These are phyloP conservation scores for Prochilodus magdalenae DNA, from an alignment of 2,113 vertebrate species.

Conservation along the genomic window DNA sequence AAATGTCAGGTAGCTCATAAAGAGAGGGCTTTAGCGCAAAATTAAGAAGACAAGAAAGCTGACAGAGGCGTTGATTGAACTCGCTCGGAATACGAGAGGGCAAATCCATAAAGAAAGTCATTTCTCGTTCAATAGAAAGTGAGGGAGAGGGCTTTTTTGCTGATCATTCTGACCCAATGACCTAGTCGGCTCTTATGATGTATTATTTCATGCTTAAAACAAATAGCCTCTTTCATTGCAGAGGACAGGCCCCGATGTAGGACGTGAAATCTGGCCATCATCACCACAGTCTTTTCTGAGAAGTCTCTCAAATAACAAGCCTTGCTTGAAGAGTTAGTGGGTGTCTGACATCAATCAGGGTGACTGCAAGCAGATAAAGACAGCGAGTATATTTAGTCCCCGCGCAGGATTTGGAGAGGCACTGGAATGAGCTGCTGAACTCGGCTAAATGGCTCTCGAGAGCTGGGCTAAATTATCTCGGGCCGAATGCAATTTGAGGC, in stretches of 20 bases:
- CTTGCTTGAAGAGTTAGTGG: not conserved
- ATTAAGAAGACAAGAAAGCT: not conserved
- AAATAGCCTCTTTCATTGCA: not conserved
- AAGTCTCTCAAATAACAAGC: not conserved
- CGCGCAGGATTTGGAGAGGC: conserved; percentile 41
- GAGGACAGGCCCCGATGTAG: not conserved
- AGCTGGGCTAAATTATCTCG: conserved; percentile 34
- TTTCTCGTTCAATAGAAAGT: not conserved
- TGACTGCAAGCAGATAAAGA: conserved; percentile 37
- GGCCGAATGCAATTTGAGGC: conserved; percentile 42
- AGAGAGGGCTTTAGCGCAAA: no score
- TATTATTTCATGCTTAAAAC: conserved; percentile 1
- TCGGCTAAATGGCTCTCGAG: conserved; percentile 38
- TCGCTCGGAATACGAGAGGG: no score
- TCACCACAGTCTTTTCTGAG: not conserved
- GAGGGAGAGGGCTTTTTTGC: not conserved
- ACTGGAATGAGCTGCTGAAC: conserved; percentile 53
- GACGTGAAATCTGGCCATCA: conserved; percentile 6
- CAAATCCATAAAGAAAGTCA: not conserved
- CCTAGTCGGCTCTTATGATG: not conserved
- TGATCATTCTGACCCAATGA: not conserved
- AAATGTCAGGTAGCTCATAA: no score
- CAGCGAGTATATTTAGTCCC: conserved; percentile 38
- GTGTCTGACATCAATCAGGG: conserved; percentile 12
- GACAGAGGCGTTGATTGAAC: no score